A percentile compares a stretch with the other conserved stretches of the same genome.
phyloP scores from a whole-genome alignment of 2,113 vertebrate genomes.

The Fulmarus glacialis region DNA sequence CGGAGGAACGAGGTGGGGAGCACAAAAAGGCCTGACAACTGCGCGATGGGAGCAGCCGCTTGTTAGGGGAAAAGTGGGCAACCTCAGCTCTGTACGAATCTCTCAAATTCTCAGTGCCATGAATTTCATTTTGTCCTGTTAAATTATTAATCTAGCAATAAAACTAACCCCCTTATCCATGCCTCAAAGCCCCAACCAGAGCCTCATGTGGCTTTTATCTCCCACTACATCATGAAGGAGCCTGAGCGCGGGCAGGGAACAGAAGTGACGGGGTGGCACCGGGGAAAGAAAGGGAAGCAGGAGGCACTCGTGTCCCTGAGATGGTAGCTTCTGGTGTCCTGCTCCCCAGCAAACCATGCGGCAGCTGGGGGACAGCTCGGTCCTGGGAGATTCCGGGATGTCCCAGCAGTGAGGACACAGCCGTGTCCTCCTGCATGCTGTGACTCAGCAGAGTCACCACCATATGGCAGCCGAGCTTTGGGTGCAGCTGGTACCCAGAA shows the following conservation, averaged over 20 bases:
- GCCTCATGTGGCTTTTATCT: background rate
- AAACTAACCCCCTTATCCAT: background rate
- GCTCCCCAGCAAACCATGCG: background rate
- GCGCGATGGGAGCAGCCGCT: background rate
- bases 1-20: background rate
- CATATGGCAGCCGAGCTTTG: background rate
- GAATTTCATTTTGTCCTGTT: conserved; percentile 45
- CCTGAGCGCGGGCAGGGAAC: fast-evolving
- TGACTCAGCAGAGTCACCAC: background rate
- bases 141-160: conserved; percentile 56
- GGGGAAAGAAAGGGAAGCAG: background rate
- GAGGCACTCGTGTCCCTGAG: background rate
- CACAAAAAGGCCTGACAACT: background rate
- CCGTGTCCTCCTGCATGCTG: fast-evolving
- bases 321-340: background rate
- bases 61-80: background rate
- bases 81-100: background rate
- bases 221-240: background rate
- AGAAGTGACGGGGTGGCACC: background rate
- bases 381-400: background rate
- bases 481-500: background rate
- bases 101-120: background rate
- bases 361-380: background rate
- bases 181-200: background rate
- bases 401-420: background rate